A percentile compares a stretch with the other conserved stretches of the same genome.
phyloP scores from a whole-genome alignment of 1,140 invertebrate species.

The Asobara japonica region DNA sequence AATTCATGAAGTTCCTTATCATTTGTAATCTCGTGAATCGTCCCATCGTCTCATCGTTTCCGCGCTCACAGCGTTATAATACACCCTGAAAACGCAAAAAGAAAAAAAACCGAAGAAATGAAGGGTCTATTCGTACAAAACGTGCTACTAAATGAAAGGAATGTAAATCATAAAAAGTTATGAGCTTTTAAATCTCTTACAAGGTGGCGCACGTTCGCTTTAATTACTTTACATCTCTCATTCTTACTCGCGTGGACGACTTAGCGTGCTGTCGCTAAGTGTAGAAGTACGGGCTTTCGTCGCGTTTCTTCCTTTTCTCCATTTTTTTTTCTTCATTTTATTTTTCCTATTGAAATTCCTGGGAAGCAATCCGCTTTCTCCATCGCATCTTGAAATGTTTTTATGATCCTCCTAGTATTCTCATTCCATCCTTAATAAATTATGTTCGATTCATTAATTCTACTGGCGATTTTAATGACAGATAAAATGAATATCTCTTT shows the following conservation, averaged over 20 bases:
- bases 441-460: neutral
- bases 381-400: neutral
- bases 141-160: slow-evolving; percentile 67
- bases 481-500: too few relatives aligned
- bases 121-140: slow-evolving; percentile 57
- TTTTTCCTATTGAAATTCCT: slow-evolving; percentile 63
- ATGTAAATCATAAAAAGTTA: slow-evolving; percentile 69
- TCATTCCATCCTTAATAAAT: neutral
- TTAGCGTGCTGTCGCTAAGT: slow-evolving; percentile 33
- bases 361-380: slow-evolving; percentile 44
- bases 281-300: slow-evolving; percentile 16
- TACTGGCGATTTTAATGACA: too few relatives aligned
- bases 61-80: too few relatives aligned
- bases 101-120: slow-evolving; percentile 1
- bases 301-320: slow-evolving; percentile 2
- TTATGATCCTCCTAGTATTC: neutral
- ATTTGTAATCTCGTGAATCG: slow-evolving; percentile 16
- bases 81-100: slow-evolving; percentile 19
- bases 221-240: slow-evolving; percentile 68
- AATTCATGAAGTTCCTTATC: neutral
- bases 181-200: slow-evolving; percentile 68
- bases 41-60: slow-evolving; percentile 21
- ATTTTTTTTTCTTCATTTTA: slow-evolving; percentile 38
- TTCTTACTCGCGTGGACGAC: slow-evolving; percentile 43
- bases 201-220: slow-evolving; percentile 67